Conservation (phyloP, 1,140 invertebrate species). For the Cydia fagiglandana region DNA sequence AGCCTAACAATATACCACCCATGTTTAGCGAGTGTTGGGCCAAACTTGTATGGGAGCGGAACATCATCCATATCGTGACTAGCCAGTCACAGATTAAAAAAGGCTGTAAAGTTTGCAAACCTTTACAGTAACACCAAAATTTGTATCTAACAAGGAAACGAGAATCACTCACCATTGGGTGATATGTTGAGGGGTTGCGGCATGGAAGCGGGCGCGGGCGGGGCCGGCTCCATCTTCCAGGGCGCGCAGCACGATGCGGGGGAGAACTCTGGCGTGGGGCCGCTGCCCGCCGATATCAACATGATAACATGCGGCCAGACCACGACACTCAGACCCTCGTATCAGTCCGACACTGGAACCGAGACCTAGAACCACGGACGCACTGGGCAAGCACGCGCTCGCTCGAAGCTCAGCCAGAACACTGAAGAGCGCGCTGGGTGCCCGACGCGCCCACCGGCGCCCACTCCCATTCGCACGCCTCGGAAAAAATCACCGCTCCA, state of each 20-base stretch:
- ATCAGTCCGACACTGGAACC: constrained; percentile 55
- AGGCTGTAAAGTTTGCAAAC: no score
- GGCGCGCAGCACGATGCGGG: constrained; percentile 77
- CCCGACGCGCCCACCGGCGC: constrained; percentile 75
- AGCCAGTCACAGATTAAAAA: no score
- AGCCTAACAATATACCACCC: no score
- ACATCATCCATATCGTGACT: no score
- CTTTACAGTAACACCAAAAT: background rate
- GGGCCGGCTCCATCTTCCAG: constrained; percentile 79
- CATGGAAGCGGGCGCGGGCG: constrained; percentile 66
- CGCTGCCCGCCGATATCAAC: constrained; percentile 78
- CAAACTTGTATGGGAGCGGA: no score
- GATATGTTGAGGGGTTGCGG: constrained; percentile 70
- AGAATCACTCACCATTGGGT: constrained; percentile 66
- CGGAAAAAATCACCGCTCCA: constrained; percentile 70
- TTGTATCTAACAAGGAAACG: background rate
- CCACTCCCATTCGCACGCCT: constrained; percentile 78
- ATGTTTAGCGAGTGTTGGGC: no score
- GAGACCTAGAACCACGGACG: constrained; percentile 40
- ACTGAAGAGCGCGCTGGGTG: constrained; percentile 77
- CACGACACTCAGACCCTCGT: constrained; percentile 10
- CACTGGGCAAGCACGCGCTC: constrained; percentile 68
- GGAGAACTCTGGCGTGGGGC: constrained; percentile 77
- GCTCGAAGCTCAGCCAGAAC: constrained; percentile 76
- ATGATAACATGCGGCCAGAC: constrained; percentile 66